A percentile compares a stretch with the other conserved stretches of the same genome.
Conservation (phyloP, 37 sponge, comb jelly and placozoan genomes). For the Halichondria panicea region DNA sequence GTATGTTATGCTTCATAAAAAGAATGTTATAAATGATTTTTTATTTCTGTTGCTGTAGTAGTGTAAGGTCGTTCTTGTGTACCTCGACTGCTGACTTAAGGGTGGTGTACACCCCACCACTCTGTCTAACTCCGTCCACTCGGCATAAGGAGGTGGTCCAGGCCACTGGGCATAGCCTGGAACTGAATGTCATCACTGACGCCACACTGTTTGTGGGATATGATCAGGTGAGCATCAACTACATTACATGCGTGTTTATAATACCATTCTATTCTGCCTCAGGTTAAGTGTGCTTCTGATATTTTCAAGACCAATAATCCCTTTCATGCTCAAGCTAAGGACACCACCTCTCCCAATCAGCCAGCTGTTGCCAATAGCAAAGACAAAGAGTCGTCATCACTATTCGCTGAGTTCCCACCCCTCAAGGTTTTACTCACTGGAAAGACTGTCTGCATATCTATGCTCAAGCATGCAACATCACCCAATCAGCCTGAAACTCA, state of each 20-base stretch:
- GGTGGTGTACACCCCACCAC: conserved; percentile 47
- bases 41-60: neutral
- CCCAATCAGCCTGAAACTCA: neutral
- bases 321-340: too few relatives aligned
- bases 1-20: neutral
- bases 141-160: neutral
- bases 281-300: conserved; percentile 22
- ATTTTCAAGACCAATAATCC: neutral
- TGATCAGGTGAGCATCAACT: conserved; percentile 43
- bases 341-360: neutral
- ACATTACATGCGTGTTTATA: neutral
- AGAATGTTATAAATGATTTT: neutral
- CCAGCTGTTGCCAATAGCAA: neutral
- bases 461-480: conserved; percentile 10
- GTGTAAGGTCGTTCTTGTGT: conserved; percentile 11
- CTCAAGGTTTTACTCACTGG: conserved; percentile 39
- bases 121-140: conserved; percentile 10
- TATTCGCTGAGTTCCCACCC: neutral
- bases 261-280: neutral
- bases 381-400: too few relatives aligned
- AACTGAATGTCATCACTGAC: conserved; percentile 41
- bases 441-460: neutral
- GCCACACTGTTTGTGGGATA: conserved; percentile 35
- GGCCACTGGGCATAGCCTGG: conserved; percentile 49
- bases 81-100: conserved; percentile 21